Base-by-base conservation (phyloP, 2,888 invertebrate species). In the Myathropa florea region DNA sequence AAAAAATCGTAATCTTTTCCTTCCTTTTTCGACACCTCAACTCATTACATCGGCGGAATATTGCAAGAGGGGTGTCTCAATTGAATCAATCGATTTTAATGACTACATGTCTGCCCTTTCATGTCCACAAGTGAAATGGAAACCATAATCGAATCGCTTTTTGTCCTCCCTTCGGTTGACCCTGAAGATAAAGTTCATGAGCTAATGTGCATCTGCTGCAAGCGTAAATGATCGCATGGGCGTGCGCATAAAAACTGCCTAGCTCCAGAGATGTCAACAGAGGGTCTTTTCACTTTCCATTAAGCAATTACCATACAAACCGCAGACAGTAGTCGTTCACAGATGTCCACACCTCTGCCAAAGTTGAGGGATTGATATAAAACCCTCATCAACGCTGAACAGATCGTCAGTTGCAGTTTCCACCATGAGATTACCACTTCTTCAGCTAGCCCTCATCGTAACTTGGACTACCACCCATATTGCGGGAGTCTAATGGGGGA, bases 241-340 rank as follows among this genome's bases (percentile, higher is more conserved):
- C 53, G 53, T 7, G n/a, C 9, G 3, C 26, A 57, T 10, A 6
- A 53, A 46, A 30, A 39, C 0, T 0, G 1, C 4, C 10, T 33
- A 36, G 23, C 55, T 60, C 60, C 65, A 71, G 70, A 73, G 64
- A 75, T 70, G 79, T 59, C 83, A 60, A 36, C 36, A 60, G 72
- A 67, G 28, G 7, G 33, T 57, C 14, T 61, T 76, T 71, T 80
- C 67, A 72, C 81, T 81, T 84, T 80, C 63, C 24, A 33, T 4
- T 6, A 61, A 23, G 71, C 39, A 18, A 78, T 71, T 53, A 67
- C n/a, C n/a, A n/a, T n/a, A n/a, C n/a, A n/a, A n/a, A 21, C 70
- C 61, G 36, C 21, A n/a, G 6, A 46, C 10, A 36, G 53, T n/a
- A n/a, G n/a, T n/a, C n/a, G n/a, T n/a, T n/a, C n/a, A 23, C 24